Percentiles rank a stretch among this genome's conserved stretches.
These are phyloP conservation scores for Oceanodroma leucorhoa DNA, from an alignment of 2,797 vertebrate genomes.

Conservation along the genomic window DNA sequence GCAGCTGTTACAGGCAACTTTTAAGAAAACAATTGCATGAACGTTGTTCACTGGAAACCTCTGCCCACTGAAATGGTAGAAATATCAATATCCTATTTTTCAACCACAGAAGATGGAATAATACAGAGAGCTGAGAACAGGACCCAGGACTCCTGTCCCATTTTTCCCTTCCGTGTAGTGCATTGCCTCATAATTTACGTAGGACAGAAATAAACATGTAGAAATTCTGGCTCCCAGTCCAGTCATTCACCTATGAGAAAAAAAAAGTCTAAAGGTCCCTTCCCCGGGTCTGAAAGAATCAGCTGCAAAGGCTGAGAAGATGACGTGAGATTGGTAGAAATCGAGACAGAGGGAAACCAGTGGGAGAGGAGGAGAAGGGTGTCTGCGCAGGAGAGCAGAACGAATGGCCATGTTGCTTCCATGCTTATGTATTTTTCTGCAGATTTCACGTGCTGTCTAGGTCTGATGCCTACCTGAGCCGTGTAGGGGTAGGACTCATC, in stretches of 20 bases:
- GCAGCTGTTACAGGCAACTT: background rate
- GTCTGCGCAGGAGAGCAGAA: accelerated
- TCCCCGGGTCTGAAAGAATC: background rate
- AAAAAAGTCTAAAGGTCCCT: background rate
- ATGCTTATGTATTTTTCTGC: too few species aligned
- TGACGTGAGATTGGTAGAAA: background rate
- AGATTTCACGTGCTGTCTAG: accelerated
- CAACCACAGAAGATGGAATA: background rate
- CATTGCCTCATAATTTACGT: background rate
- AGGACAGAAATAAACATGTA: background rate
- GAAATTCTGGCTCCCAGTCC: background rate
- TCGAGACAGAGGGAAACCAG: background rate
- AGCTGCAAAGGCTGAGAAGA: background rate
- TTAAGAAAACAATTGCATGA: too few species aligned
- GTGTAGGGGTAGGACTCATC: constrained; percentile 84
- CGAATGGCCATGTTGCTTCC: accelerated
- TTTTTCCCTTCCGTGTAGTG: background rate
- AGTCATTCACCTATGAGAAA: background rate
- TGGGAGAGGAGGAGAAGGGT: background rate
- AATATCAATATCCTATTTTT: background rate
- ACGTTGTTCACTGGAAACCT: accelerated
- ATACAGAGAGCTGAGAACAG: background rate
- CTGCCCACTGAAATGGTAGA: background rate
- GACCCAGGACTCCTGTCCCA: background rate
- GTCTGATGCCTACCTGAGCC: constrained; percentile 71